Conservation (phyloP, 2,113 vertebrate genomes). For the Collichthys lucidus region DNA sequence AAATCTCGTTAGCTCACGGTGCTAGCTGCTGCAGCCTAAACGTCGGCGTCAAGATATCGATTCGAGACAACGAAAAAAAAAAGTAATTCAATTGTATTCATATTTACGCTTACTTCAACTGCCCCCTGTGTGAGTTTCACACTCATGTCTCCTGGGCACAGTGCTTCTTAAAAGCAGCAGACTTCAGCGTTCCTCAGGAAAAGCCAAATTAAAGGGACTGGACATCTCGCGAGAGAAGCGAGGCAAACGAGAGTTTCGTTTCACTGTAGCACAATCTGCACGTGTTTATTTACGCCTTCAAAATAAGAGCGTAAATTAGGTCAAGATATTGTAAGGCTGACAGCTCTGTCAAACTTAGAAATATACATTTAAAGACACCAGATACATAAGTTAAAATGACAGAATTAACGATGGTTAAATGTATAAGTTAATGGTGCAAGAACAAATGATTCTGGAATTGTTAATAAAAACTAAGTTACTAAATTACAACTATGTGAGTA, state of each 20-base stretch:
- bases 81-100: not conserved
- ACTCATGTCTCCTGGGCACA: slow-evolving; percentile 42
- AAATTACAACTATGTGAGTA: not conserved
- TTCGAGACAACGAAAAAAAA: not conserved
- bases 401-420: not conserved
- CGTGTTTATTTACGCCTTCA: not conserved
- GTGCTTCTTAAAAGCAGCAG: not conserved
- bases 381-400: not conserved
- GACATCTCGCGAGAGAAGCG: slow-evolving; percentile 58
- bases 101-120: slow-evolving; percentile 56
- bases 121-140: slow-evolving; percentile 68
- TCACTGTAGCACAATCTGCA: not conserved
- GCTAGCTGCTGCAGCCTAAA: slow-evolving; percentile 36
- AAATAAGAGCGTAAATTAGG: slow-evolving; percentile 24
- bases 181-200: not conserved
- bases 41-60: not conserved
- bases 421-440: too few species aligned
- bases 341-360: not conserved
- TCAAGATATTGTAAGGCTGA: not conserved
- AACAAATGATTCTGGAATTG: not conserved
- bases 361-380: not conserved
- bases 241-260: not conserved
- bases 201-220: accelerated
- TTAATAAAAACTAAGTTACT: not conserved
- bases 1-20: slow-evolving; percentile 25